Evolutionary conservation across 1,140 invertebrate species (phyloP), one percentile per base, ranked within the genome.

Genomic region (Gonioctena quinquepunctata): DNA sequence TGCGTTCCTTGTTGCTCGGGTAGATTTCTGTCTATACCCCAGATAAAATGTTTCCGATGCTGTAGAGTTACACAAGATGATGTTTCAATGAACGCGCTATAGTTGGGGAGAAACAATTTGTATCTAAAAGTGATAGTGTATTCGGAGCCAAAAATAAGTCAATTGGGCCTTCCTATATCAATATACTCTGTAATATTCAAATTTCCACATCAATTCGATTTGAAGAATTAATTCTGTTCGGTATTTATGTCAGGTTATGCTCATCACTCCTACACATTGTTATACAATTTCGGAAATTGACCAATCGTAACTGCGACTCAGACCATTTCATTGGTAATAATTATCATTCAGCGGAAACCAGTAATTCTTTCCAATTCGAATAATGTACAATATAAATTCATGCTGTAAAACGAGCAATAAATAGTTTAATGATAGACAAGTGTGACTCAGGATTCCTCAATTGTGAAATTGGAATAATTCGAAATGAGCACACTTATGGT

Each of bases 381-480:
- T 61, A 61, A 61, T 27, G 59, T 28, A 28, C 59, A 25, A 61
- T 61, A 61, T 61, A 25, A 57, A 57, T 57, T 57, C 54, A 57
- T 11, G 59, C 59, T 61, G 59, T n/a, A 61, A 61, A 61, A 61
- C 59, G 59, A 28, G 54, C 59, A 61, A 61, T 61, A 61, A 61
- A 61, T 61, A 33, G 59, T 61, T 28, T 61, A 61, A 61, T 61
- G 59, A 61, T 61, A 27, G 59, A 25, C 59, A 25, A 61, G 27
- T 28, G 59, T 61, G 59, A 61, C 19, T 61, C 59, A 61, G 7
- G n/a, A 23, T 27, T 18, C 19, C 25, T 61, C 59, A 61, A 61
- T 61, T 61, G 59, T 61, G 59, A 33, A 61, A 61, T 61, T 61
- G 25, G 25, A 61, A 61, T 61, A 61, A 61, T 61, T 61, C 59